These are phyloP conservation scores for Trematocara stigmaticum DNA, from an alignment of 2,113 vertebrate genomes.

Conservation along the genomic window DNA sequence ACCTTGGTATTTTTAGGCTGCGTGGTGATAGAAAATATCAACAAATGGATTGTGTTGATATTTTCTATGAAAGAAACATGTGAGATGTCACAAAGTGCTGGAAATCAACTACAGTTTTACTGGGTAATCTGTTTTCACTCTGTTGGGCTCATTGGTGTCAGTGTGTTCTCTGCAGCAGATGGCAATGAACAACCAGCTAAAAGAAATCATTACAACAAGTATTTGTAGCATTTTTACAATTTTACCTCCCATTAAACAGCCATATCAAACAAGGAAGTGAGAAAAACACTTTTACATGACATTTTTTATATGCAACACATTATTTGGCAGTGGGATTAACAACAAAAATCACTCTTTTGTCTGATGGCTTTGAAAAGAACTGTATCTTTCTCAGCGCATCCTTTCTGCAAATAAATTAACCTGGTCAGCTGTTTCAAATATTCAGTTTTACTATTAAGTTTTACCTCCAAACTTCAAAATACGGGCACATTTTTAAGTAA, in stretches of 20 bases:
- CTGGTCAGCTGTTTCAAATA: background rate
- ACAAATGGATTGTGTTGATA: no score
- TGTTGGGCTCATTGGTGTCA: background rate
- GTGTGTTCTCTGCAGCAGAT: background rate
- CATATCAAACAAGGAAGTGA: background rate
- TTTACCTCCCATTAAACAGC: background rate
- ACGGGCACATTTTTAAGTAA: background rate
- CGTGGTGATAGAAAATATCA: no score
- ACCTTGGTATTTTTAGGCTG: background rate
- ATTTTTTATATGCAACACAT: background rate
- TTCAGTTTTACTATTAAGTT: background rate
- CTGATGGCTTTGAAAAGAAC: background rate
- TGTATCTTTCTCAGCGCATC: no score
- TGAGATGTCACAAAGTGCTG: background rate
- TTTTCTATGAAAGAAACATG: background rate
- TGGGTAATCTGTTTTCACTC: background rate
- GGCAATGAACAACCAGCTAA: background rate
- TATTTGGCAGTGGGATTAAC: background rate
- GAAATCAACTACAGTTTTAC: background rate
- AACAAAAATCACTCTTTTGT: background rate
- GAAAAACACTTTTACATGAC: background rate
- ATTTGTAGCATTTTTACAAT: background rate
- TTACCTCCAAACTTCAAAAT: background rate
- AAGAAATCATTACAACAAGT: background rate
- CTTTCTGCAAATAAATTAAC: background rate